Conservation (phyloP, 2,888 invertebrate species). For the Platerodrilus igneus region DNA sequence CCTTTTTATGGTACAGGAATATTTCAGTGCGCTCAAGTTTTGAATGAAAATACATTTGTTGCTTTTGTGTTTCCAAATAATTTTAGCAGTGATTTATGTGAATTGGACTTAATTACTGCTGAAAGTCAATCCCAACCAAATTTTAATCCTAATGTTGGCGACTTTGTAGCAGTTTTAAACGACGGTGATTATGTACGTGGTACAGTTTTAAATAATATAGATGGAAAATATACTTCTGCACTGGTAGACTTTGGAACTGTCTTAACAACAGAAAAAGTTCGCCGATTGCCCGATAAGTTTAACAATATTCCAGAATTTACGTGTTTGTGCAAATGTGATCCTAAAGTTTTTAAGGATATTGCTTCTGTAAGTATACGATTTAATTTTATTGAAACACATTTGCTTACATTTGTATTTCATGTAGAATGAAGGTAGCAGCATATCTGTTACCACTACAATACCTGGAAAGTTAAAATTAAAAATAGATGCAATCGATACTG, state of each 20-base stretch:
- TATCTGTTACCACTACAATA: no score
- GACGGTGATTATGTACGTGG: slow-evolving; percentile 20
- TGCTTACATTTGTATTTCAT: no score
- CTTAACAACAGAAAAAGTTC: slow-evolving; percentile 13
- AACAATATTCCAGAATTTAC: slow-evolving; percentile 20
- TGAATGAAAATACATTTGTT: slow-evolving; percentile 9
- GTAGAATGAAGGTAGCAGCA: no score
- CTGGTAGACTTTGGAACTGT: slow-evolving; percentile 25
- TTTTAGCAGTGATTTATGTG: neutral
- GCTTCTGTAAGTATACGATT: slow-evolving; percentile 1
- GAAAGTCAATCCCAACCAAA: neutral
- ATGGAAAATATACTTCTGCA: slow-evolving; percentile 19
- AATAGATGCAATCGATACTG: no score
- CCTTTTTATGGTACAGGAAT: slow-evolving; percentile 9
- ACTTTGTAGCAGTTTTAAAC: slow-evolving; percentile 19
- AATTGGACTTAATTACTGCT: slow-evolving; percentile 7
- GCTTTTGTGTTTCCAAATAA: slow-evolving; percentile 6
- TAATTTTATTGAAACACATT: no score
- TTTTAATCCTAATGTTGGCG: slow-evolving; percentile 21
- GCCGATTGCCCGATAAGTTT: slow-evolving; percentile 14
- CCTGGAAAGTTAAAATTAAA: no score
- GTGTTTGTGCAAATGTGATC: slow-evolving; percentile 16
- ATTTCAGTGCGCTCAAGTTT: slow-evolving; percentile 7
- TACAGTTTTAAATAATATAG: slow-evolving; percentile 10
- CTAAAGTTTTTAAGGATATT: slow-evolving; percentile 2